Percentiles rank a stretch among this genome's conserved stretches.
Evolutionary conservation across 92 coral and sea anemone species (phyloP).

Genomic region (Montipora capitata): DNA sequence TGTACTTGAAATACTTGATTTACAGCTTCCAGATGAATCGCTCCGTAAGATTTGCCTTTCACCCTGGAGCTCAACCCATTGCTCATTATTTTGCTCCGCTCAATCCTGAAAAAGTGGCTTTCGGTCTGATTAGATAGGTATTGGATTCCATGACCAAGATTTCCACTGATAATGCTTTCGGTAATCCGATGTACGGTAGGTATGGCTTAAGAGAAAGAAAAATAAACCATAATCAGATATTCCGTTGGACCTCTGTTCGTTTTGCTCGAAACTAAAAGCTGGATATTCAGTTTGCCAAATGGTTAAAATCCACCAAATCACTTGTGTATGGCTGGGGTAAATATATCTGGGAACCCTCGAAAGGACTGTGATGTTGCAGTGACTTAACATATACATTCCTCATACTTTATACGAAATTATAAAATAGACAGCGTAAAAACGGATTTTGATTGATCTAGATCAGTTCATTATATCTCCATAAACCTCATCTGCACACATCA

Average conservation of each 20-base stretch:
- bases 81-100: constrained; percentile 11
- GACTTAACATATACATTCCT: neutral
- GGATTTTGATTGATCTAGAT: too few relatives aligned
- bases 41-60: neutral
- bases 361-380: neutral
- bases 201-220: neutral
- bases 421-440: neutral
- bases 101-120: constrained; percentile 5
- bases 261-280: neutral
- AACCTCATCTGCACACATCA: too few relatives aligned
- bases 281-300: neutral
- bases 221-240: neutral
- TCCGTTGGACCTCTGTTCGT: neutral
- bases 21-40: constrained; percentile 8
- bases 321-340: neutral
- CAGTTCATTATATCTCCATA: too few relatives aligned
- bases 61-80: constrained; percentile 18
- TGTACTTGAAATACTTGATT: constrained; percentile 28
- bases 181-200: neutral
- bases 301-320: neutral
- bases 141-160: constrained; percentile 1
- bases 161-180: constrained; percentile 21
- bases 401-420: neutral
- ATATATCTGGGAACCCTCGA: neutral
- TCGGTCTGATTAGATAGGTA: neutral